Evolutionary conservation across 1,140 invertebrate species (phyloP), one percentile per base, ranked within the genome.

Genomic region (Ericerus pela): DNA sequence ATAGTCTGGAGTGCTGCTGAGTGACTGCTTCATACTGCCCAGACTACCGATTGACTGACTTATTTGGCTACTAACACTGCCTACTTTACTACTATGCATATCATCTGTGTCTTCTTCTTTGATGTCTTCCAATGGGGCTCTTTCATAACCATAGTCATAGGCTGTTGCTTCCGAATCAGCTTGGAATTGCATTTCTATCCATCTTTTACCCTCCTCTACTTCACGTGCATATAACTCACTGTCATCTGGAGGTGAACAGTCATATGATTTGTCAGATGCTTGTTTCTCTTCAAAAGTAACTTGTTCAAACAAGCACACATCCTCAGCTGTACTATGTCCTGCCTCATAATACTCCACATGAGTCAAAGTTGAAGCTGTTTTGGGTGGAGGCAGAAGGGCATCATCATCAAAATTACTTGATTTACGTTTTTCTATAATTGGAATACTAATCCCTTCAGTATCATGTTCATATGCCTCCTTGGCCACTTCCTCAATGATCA

Each of bases 41-140:
- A 80, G 77, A 70, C 84, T 81, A 12, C 82, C 82, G 51, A 82
- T 78, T 4, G 83, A 86, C 64, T 84, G 81, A 65, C 85, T 88
- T 1, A 65, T 60, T 63, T 84, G 81, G 43, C 82, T 86, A 57
- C 83, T 81, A 62, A 87, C 74, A 68, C 85, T 83, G 22, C 84
- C 84, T 54, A 87, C 82, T 62, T 78, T 71, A 43, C 83, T 83
- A 51, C 82, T 81, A 8, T 83, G 80, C 67, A 89, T 84, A 61
- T 87, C 85, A 66, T 89, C 85, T 29, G 81, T 82, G 67, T 91
- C 88, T 67, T 88, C 85, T 70, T 91, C 89, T 70, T 90, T 89
- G 47, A 92, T 90, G 64, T 91, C 87, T 71, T 91, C 88, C 24
- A 91, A 67, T n/a, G 85, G 83, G 16, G 81, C 82, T 55, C 83